Evolutionary conservation across 92 coral and sea anemone genomes (phyloP).

Genomic region (Umimayanthus kanabou): DNA sequence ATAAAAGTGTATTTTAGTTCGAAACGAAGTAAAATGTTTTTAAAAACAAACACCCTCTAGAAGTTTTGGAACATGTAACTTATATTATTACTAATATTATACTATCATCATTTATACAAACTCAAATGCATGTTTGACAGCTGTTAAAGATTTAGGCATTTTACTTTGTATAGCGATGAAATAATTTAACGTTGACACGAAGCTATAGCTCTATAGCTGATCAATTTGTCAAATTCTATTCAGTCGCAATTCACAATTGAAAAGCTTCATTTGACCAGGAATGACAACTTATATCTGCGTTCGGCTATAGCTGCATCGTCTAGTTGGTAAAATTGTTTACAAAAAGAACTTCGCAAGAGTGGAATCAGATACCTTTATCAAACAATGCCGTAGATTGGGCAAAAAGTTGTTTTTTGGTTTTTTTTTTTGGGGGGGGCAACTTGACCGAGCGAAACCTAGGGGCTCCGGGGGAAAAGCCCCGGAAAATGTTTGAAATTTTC

Average conservation of each 20-base stretch:
- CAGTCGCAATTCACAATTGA: background rate
- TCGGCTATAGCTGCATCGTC: background rate
- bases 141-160: background rate
- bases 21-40: background rate
- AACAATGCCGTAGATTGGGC: too few relatives aligned
- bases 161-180: too few relatives aligned
- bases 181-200: background rate
- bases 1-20: background rate
- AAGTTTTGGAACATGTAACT: too few relatives aligned
- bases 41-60: background rate
- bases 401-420: too few relatives aligned
- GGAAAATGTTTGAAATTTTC: too few relatives aligned
- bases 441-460: too few relatives aligned
- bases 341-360: too few relatives aligned
- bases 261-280: background rate
- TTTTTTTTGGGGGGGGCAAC: too few relatives aligned
- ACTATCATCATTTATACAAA: too few relatives aligned
- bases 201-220: background rate
- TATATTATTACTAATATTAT: too few relatives aligned
- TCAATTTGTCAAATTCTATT: too few relatives aligned
- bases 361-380: background rate
- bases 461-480: too few relatives aligned
- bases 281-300: background rate
- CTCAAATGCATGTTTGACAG: background rate
- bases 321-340: background rate